These are phyloP conservation scores for Lepus townsendii DNA, from an alignment of 2,797 vertebrate genomes.

Conservation along the genomic window DNA sequence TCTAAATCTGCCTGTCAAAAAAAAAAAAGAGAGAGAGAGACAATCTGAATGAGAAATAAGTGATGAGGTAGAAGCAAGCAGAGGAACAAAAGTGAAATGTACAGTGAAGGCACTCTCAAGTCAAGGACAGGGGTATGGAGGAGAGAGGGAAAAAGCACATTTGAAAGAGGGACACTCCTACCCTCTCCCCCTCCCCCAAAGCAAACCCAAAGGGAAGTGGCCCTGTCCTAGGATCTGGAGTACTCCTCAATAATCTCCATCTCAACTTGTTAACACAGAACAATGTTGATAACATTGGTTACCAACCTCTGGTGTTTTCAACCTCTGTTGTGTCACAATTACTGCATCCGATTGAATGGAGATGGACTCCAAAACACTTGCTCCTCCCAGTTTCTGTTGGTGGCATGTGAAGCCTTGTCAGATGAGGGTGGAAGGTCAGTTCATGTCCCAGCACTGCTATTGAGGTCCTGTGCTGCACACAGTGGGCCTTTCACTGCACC, in stretches of 20 bases:
- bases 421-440: too few species aligned
- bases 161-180: background rate
- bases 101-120: too few species aligned
- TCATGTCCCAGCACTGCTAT: background rate
- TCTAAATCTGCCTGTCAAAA: background rate
- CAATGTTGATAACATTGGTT: background rate
- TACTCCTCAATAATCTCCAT: background rate
- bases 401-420: too few species aligned
- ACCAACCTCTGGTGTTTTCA: background rate
- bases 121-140: background rate
- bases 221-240: background rate
- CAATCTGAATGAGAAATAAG: background rate
- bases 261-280: background rate
- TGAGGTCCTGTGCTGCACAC: fast-evolving
- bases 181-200: background rate
- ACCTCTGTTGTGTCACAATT: background rate
- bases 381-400: background rate
- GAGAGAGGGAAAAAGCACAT: background rate
- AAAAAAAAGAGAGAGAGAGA: background rate
- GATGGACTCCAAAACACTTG: background rate
- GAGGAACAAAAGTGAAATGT: background rate
- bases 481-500: background rate
- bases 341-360: background rate
- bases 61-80: too few species aligned
- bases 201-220: background rate